Conservation (phyloP, 2,797 vertebrate genomes). For the Oreochromis mossambicus region DNA sequence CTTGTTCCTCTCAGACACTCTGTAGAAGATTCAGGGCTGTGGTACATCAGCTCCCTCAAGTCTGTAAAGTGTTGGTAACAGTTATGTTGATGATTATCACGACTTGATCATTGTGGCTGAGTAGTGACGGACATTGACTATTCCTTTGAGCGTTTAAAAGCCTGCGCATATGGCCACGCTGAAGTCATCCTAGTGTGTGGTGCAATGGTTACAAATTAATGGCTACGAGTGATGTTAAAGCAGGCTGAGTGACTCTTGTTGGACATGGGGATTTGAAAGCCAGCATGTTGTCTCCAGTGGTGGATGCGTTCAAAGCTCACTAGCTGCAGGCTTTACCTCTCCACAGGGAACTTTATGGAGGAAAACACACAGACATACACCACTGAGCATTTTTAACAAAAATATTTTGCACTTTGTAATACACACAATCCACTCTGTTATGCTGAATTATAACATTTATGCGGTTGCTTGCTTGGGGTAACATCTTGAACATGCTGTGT, state of each 20-base stretch:
- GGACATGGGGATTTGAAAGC: slow-evolving; percentile 60
- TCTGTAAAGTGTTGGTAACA: slow-evolving; percentile 4
- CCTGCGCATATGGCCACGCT: slow-evolving; percentile 5
- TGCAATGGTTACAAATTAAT: slow-evolving; percentile 43
- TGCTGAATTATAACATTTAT: not conserved
- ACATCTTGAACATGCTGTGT: not conserved
- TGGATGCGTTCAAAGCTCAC: slow-evolving; percentile 45
- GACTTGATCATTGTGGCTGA: slow-evolving; percentile 17
- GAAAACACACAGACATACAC: slow-evolving; percentile 1
- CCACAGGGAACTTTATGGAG: slow-evolving; percentile 23
- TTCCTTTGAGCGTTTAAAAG: slow-evolving; percentile 40
- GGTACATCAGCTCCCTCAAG: not conserved
- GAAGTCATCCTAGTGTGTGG: slow-evolving; percentile 19
- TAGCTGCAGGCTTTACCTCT: slow-evolving; percentile 42
- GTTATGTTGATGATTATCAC: slow-evolving; percentile 31
- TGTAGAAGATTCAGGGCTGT: slow-evolving; percentile 11
- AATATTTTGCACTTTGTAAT: not conserved
- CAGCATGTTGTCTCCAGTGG: slow-evolving; percentile 52
- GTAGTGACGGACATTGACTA: slow-evolving; percentile 19
- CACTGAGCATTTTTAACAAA: not conserved
- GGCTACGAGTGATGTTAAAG: slow-evolving; percentile 38
- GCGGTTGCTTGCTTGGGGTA: not conserved
- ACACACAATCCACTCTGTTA: not conserved
- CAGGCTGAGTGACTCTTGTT: slow-evolving; percentile 42
- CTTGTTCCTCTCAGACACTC: not conserved